A percentile compares a stretch with the other conserved stretches of the same genome.
Conservation (phyloP, 92 coral and sea anemone genomes). For the Umimayanthus chanpuru region DNA sequence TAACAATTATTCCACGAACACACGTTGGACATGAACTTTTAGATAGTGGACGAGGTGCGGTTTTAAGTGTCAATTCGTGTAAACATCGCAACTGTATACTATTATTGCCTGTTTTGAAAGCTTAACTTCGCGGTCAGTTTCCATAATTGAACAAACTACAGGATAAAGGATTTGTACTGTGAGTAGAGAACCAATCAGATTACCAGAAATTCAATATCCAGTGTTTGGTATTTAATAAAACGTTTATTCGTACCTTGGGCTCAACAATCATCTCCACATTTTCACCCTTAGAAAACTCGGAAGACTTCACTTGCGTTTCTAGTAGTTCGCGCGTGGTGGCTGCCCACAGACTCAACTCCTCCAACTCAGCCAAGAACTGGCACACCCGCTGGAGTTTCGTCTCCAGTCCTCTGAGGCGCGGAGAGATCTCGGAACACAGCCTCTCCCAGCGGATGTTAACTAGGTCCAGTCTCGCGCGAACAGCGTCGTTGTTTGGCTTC, state of each 20-base stretch:
- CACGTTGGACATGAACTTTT: no score
- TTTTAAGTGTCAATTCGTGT: no score
- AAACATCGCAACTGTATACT: no score
- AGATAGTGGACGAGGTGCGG: no score
- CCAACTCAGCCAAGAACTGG: slow-evolving; percentile 82
- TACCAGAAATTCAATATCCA: no score
- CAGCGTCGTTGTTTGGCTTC: slow-evolving; percentile 89
- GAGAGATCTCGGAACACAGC: slow-evolving; percentile 88
- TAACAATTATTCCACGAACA: not conserved
- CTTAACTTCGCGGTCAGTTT: no score
- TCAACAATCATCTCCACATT: slow-evolving; percentile 71
- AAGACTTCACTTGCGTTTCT: slow-evolving; percentile 76
- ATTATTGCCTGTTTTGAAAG: no score
- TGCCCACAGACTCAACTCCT: slow-evolving; percentile 88
- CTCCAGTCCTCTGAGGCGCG: slow-evolving; percentile 85
- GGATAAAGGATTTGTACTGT: no score
- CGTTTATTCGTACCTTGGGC: slow-evolving; percentile 65
- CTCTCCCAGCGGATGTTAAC: slow-evolving; percentile 98
- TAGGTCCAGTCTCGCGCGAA: slow-evolving; percentile 87
- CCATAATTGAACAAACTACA: no score
- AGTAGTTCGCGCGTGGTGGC: slow-evolving; percentile 80
- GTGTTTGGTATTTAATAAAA: not conserved
- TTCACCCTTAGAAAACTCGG: slow-evolving; percentile 53
- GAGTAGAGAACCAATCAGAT: no score
- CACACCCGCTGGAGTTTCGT: slow-evolving; percentile 75